These are phyloP conservation scores for Sclerodermus sp. DNA, from an alignment of 2,888 invertebrate genomes.

Conservation along the genomic window DNA sequence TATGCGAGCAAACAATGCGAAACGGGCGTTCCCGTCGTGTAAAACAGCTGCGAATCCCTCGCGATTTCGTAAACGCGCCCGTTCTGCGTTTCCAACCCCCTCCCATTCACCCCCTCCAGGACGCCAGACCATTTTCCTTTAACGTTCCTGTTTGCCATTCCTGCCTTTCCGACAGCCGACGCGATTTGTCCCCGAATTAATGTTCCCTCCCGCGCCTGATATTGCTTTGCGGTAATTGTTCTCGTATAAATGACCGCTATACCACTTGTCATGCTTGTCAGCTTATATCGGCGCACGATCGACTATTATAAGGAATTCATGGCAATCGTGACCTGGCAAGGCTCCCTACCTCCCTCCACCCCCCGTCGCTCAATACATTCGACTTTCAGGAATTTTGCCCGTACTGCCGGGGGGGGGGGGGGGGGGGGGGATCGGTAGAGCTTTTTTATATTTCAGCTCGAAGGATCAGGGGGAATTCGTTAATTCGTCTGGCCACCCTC, in stretches of 20 bases:
- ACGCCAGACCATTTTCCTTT: slow-evolving; percentile 3
- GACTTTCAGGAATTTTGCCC: no score
- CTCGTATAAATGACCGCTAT: slow-evolving; percentile 3
- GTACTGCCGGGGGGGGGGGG: no score
- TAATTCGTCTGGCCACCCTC: no score
- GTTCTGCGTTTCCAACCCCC: slow-evolving; percentile 1
- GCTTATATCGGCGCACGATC: no score
- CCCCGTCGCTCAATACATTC: no score
- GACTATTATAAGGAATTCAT: no score
- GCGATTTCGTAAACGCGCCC: slow-evolving; percentile 9
- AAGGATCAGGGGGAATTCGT: no score
- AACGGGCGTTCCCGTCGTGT: background rate
- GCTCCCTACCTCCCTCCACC: no score
- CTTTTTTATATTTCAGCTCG: no score
- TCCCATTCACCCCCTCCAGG: slow-evolving; percentile 13
- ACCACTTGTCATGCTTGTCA: background rate
- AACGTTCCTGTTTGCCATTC: background rate
- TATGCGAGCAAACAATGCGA: slow-evolving; percentile 37
- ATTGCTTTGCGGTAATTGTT: slow-evolving; percentile 5
- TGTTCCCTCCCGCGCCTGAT: no score
- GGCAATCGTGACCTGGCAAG: no score
- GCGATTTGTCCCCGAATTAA: no score
- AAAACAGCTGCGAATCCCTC: slow-evolving; percentile 27
- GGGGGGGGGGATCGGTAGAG: slow-evolving; percentile 6
- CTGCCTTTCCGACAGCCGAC: background rate